A percentile compares a stretch with the other conserved stretches of the same genome.
phyloP scores from a whole-genome alignment of 2,888 invertebrate species.

The Drosophila kanekoi region DNA sequence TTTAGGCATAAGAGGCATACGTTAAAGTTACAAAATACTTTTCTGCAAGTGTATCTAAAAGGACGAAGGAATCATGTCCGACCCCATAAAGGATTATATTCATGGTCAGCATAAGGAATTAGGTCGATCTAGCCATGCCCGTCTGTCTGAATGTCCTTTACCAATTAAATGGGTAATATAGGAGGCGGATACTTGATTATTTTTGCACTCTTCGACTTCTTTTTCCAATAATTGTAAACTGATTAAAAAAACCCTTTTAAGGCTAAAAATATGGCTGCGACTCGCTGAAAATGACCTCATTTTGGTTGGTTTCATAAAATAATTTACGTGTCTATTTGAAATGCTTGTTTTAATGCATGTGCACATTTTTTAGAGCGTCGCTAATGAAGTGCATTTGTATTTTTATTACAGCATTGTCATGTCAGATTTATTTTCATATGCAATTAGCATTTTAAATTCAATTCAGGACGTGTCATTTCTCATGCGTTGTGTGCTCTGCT shows the following conservation, averaged over 20 bases:
- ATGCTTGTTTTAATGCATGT: constrained; percentile 16
- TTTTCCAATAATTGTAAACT: not conserved
- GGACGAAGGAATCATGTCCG: too few species aligned
- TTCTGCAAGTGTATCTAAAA: too few species aligned
- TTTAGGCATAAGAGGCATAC: too few species aligned
- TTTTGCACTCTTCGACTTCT: not conserved
- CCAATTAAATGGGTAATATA: too few species aligned
- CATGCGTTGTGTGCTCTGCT: constrained; percentile 12
- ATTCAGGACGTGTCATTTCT: constrained; percentile 23
- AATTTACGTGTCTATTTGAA: constrained; percentile 14
- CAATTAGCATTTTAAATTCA: constrained; percentile 72
- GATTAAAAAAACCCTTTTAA: constrained; percentile 1
- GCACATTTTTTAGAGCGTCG: constrained; percentile 20
- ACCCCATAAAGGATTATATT: too few species aligned
- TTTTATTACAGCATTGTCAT: constrained; percentile 37
- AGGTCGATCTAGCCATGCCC: too few species aligned
- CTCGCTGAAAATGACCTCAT: not conserved
- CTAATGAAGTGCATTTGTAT: constrained; percentile 39
- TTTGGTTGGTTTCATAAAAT: constrained; percentile 7
- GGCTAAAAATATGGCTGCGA: not conserved
- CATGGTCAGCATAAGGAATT: too few species aligned
- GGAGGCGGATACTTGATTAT: not conserved
- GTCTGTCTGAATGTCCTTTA: too few species aligned
- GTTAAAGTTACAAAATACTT: too few species aligned
- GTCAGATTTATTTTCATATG: constrained; percentile 62